A percentile compares a stretch with the other conserved stretches of the same genome.
Evolutionary conservation across 2,888 invertebrate genomes (phyloP).

Genomic region (Rhingia campestris): DNA sequence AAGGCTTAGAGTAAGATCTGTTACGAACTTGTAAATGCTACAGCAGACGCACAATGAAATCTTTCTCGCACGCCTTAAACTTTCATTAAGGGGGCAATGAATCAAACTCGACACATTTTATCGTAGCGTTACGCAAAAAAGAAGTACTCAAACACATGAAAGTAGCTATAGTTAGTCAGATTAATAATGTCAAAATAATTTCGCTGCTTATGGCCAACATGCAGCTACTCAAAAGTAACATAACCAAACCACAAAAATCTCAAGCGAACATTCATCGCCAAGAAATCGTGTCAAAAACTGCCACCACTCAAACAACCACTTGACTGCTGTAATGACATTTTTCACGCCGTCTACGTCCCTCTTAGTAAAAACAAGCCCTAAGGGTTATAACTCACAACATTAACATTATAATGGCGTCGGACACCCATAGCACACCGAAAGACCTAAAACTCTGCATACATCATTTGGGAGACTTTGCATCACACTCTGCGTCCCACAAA

Average conservation of each 20-base stretch:
- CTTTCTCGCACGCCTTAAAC: no score
- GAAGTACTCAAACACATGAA: no score
- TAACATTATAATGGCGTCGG: slow-evolving; percentile 19
- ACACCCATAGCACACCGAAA: slow-evolving; percentile 13
- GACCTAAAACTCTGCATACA: slow-evolving; percentile 23
- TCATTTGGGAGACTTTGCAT: slow-evolving; percentile 50
- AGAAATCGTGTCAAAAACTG: slow-evolving; percentile 20
- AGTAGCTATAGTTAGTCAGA: no score
- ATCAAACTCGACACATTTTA: no score
- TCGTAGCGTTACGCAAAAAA: no score
- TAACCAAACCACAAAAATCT: slow-evolving; percentile 7
- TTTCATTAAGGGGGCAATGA: no score
- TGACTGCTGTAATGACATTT: slow-evolving; percentile 40
- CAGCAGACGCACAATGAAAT: no score
- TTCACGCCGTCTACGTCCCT: slow-evolving; percentile 6
- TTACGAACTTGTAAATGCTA: no score
- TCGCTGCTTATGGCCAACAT: no score
- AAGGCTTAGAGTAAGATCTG: no score
- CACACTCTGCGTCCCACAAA: slow-evolving; percentile 50
- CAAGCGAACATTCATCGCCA: slow-evolving; percentile 15
- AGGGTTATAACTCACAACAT: slow-evolving; percentile 33
- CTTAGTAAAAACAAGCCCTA: slow-evolving; percentile 24
- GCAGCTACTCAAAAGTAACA: no score
- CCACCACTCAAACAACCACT: slow-evolving; percentile 29
- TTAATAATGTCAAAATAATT: no score